Base-by-base conservation (phyloP, 2,888 invertebrate species). In the Alcis repandata region DNA sequence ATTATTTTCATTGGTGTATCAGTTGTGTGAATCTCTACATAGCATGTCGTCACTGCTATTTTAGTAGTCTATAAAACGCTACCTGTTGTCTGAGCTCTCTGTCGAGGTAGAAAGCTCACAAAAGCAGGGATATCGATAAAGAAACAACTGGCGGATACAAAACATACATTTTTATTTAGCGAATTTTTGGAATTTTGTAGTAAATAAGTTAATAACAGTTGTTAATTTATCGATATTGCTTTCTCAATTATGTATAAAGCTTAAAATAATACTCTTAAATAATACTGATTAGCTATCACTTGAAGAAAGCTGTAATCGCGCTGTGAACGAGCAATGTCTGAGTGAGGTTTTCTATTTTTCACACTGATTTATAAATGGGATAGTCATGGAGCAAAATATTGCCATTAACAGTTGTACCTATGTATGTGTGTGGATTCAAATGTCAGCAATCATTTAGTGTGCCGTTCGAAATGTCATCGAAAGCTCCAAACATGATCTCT, bases 281-380 rank as follows among this genome's bases (percentile, higher is more conserved):
- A 65, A 66, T 66, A 66, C 65, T 66, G 65, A 66, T 66, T 66
- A 66, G 51, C 56, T 66, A 66, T 66, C 65, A 66, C 65, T 54
- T 59, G 32, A 52, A 27, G 45, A 52, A 52, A 41, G 52, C 33
- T 32, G 38, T 46, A 46, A 40, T 61, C 60, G 40, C 40, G 43
- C 56, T 57, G 22, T 33, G 52, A 51, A 49, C 59, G 10, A 52
- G 33, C 6, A 32, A 27, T 27, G 27, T 27, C 27, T 27, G 27
- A 9, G 11, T 45, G 45, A 20, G 11, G 20, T 48, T 22, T 46
- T n/a, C n/a, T 13, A 46, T 38, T n/a, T 38, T 22, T 11, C 19
- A 22, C n/a, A 8, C n/a, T 22, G 19, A 43, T 43, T 43, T 43
- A 43, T 17, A 43, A 43, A 43, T 43, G 10, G 3, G 19, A 40